Evolutionary conservation across 2,888 invertebrate species (phyloP).

Genomic region (Hedychridium roseum): DNA sequence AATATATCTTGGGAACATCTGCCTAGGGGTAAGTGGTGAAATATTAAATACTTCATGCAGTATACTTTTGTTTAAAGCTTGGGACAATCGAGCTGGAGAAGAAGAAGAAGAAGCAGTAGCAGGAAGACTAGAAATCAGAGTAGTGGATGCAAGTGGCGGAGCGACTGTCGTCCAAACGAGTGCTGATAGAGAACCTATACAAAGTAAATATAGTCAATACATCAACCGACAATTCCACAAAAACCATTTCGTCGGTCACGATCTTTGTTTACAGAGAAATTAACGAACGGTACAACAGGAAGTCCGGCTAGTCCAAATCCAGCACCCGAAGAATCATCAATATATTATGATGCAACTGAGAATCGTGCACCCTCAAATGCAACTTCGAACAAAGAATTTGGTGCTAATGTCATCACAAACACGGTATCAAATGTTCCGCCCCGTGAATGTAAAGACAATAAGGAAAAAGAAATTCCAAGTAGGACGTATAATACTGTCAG

Average conservation of each 20-base stretch:
- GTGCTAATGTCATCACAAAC: conserved; percentile 40
- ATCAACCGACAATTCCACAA: background rate
- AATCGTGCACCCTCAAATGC: conserved; percentile 64
- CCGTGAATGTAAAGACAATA: conserved; percentile 53
- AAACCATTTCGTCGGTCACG: background rate
- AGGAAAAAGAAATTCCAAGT: conserved; percentile 48
- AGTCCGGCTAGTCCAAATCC: conserved; percentile 66
- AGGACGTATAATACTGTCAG: conserved; percentile 65
- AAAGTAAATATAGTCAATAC: conserved; percentile 41
- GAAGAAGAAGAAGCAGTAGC: conserved; percentile 73
- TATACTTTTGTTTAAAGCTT: no score
- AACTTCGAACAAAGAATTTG: conserved; percentile 46
- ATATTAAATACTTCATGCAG: no score
- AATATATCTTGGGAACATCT: no score
- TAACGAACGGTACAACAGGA: conserved; percentile 57
- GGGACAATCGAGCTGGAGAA: no score
- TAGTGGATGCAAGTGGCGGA: conserved; percentile 63
- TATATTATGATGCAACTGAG: conserved; percentile 84
- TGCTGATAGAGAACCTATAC: conserved; percentile 58
- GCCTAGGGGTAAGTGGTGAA: no score
- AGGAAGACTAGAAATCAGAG: conserved; percentile 83
- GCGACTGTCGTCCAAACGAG: conserved; percentile 60
- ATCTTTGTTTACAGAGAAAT: conserved; percentile 46
- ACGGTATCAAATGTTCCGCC: conserved; percentile 42
- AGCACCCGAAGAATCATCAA: conserved; percentile 77